These are phyloP conservation scores for Linepithema humile DNA, from an alignment of 1,140 invertebrate species.

Conservation along the genomic window DNA sequence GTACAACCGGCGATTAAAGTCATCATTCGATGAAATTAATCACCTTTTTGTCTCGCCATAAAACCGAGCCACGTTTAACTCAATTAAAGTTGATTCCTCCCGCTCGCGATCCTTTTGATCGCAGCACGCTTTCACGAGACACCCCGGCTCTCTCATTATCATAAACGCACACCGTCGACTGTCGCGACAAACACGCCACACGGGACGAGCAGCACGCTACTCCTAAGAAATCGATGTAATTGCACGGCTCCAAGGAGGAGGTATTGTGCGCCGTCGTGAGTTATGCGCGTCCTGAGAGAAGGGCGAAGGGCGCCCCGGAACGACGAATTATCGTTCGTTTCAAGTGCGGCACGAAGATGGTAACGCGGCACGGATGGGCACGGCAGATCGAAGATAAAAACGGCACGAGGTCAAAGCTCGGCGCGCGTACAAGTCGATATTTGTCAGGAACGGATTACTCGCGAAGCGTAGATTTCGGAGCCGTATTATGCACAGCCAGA, in stretches of 20 bases:
- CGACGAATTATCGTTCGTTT: constrained; percentile 23
- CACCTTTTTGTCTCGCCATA: not conserved
- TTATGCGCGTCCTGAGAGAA: constrained; percentile 29
- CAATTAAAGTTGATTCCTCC: not conserved
- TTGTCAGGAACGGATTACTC: not conserved
- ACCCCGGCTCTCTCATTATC: constrained; percentile 37
- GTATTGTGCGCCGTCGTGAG: constrained; percentile 36
- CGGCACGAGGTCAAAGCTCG: constrained; percentile 30
- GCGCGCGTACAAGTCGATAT: constrained; percentile 8
- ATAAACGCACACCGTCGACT: constrained; percentile 25
- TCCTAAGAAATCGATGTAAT: constrained; percentile 47
- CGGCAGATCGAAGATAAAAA: constrained; percentile 8
- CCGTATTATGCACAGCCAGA: not conserved
- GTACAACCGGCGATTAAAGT: no score
- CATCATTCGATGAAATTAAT: not conserved
- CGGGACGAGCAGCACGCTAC: not conserved
- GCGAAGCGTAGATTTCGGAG: constrained; percentile 2
- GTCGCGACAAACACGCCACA: constrained; percentile 25
- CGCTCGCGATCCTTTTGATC: not conserved
- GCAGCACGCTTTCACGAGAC: not conserved
- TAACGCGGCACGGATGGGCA: not conserved
- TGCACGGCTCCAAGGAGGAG: constrained; percentile 13
- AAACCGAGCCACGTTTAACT: not conserved
- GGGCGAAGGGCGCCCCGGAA: constrained; percentile 3
- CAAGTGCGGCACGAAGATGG: constrained; percentile 27